phyloP scores from a whole-genome alignment of 2,113 vertebrate species.

The Seriola quinqueradiata region DNA sequence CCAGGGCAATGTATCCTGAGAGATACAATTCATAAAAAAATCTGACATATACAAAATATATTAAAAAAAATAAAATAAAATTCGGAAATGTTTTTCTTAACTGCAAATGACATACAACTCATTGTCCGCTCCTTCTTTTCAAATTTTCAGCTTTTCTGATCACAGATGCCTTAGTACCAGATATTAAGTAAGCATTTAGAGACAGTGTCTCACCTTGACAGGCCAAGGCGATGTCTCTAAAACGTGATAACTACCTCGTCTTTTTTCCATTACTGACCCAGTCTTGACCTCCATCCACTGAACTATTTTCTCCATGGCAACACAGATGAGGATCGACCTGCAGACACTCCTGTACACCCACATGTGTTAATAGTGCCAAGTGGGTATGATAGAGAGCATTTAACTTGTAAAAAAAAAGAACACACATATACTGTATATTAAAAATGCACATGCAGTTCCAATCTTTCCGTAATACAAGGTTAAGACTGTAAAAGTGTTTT shows the following conservation, averaged over 20 bases:
- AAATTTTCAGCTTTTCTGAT: conserved; percentile 29
- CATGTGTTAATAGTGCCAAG: conserved; percentile 37
- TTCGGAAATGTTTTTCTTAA: too few species aligned
- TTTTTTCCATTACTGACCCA: conserved; percentile 32
- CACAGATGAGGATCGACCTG: conserved; percentile 25
- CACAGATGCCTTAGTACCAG: not conserved
- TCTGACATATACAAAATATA: too few species aligned
- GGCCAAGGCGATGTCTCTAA: conserved; percentile 23
- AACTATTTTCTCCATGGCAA: conserved; percentile 59
- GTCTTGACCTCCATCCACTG: conserved; percentile 43
- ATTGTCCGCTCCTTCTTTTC: too few species aligned
- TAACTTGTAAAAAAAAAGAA: not conserved
- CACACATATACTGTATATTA: not conserved
- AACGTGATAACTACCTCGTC: conserved; percentile 22
- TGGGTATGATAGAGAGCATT: conserved; percentile 7
- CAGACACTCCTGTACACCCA: conserved; percentile 23
- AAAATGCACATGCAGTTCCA: not conserved
- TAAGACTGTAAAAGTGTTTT: not conserved
- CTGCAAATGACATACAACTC: too few species aligned
- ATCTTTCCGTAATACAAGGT: not conserved
- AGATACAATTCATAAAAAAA: too few species aligned
- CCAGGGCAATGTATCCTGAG: too few species aligned
- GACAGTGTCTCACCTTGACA: conserved; percentile 17
- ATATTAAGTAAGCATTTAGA: conserved; percentile 6
- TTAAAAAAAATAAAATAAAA: too few species aligned